Percentiles rank a stretch among this genome's conserved stretches.
These are phyloP conservation scores for Pseudocheirus occidentalis DNA, from an alignment of 2,797 vertebrate species.

Conservation along the genomic window DNA sequence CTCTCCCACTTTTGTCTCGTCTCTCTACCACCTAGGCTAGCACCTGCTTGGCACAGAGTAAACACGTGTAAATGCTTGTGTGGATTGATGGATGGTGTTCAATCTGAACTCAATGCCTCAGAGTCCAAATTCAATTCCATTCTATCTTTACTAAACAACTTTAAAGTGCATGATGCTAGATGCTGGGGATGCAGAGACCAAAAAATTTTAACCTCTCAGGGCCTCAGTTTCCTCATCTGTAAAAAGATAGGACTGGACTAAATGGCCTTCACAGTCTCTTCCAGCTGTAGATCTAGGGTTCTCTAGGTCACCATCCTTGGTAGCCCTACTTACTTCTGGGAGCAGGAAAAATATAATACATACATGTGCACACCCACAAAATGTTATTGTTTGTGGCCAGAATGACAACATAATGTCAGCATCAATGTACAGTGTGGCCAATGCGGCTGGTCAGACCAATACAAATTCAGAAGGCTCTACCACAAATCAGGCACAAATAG, in stretches of 20 bases:
- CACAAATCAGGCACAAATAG: neutral
- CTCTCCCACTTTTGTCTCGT: neutral
- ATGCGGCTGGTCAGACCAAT: neutral
- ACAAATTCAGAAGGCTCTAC: neutral
- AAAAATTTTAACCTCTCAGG: neutral
- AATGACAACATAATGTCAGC: too few species aligned
- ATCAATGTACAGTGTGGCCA: too few species aligned
- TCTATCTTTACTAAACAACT: conserved; percentile 1
- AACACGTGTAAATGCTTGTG: neutral
- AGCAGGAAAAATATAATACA: neutral
- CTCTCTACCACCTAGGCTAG: neutral
- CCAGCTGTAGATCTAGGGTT: too few species aligned
- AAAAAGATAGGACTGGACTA: neutral
- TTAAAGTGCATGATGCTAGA: neutral
- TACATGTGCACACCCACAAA: neutral
- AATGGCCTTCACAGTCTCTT: neutral
- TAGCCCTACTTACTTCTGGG: neutral
- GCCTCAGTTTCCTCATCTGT: neutral
- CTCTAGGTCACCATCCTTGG: neutral
- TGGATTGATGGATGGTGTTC: conserved; percentile 78
- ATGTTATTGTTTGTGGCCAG: too few species aligned
- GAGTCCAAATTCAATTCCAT: conserved; percentile 1
- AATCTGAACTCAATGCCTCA: conserved; percentile 42
- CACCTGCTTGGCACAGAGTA: neutral
- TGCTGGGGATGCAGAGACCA: neutral